These are phyloP conservation scores for Muschampia plurimacula DNA, from an alignment of 2,888 invertebrate genomes.

Conservation along the genomic window DNA sequence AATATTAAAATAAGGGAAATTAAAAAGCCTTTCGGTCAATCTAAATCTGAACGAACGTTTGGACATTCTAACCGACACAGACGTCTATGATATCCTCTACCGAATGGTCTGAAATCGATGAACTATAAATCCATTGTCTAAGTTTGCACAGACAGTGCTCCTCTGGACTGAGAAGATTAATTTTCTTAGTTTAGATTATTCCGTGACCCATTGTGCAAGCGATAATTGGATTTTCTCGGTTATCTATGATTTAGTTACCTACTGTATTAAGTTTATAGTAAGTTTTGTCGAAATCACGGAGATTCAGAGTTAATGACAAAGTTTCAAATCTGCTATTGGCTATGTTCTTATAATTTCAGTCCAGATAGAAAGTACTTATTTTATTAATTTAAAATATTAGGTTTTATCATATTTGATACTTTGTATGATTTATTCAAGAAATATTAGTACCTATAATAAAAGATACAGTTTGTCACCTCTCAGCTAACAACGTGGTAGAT, in stretches of 20 bases:
- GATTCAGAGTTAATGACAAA: constrained; percentile 8
- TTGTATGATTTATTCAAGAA: too few relatives aligned
- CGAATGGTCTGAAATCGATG: constrained; percentile 80
- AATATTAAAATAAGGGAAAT: too few relatives aligned
- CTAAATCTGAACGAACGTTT: background rate
- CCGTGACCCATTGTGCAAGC: constrained; percentile 85
- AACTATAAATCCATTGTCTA: constrained; percentile 85
- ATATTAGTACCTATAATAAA: too few relatives aligned
- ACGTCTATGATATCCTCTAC: constrained; percentile 50
- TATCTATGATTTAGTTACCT: constrained; percentile 78
- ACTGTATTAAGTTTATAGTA: constrained; percentile 51
- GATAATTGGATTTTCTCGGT: constrained; percentile 83
- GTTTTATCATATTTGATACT: too few relatives aligned
- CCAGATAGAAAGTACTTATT: background rate
- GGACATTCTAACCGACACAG: constrained; percentile 8
- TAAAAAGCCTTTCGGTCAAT: background rate
- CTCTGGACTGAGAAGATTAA: constrained; percentile 85
- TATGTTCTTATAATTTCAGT: background rate
- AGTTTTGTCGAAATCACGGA: constrained; percentile 20
- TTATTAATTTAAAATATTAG: too few relatives aligned
- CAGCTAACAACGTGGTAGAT: background rate
- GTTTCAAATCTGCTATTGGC: background rate
- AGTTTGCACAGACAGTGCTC: constrained; percentile 82
- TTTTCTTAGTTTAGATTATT: constrained; percentile 86
- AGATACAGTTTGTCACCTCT: too few relatives aligned